Percentiles rank a stretch among this genome's conserved stretches.
Conservation (phyloP, 2,797 vertebrate genomes). For the Anisognathus igniventris region DNA sequence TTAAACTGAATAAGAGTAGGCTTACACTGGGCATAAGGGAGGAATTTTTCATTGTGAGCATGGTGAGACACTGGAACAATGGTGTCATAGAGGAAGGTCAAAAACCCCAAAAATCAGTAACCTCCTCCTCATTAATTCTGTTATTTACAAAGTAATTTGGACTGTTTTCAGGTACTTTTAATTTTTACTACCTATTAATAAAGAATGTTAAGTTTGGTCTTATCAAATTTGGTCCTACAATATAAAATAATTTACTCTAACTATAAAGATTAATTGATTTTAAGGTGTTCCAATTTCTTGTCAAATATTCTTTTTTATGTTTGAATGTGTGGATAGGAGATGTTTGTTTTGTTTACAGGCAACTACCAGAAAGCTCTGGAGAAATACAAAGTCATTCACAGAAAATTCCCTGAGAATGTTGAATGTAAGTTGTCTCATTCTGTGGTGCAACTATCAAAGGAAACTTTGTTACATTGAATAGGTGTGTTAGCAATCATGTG, state of each 20-base stretch:
- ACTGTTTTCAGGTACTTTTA: not conserved
- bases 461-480: not conserved
- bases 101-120: not conserved
- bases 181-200: not conserved
- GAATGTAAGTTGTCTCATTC: constrained; percentile 84
- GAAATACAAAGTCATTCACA: constrained; percentile 92
- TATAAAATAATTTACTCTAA: not conserved
- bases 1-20: not conserved
- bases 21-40: not conserved
- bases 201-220: not conserved
- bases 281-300: not conserved
- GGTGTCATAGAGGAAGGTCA: not conserved
- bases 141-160: not conserved
- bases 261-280: not conserved
- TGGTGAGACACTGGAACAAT: not conserved
- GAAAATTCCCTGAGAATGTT: constrained; percentile 92
- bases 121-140: not conserved
- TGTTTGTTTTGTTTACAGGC: constrained; percentile 76
- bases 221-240: not conserved
- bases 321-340: not conserved
- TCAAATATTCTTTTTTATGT: not conserved
- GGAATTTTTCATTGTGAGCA: not conserved
- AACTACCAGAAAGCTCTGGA: constrained; percentile 96
- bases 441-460: not conserved
- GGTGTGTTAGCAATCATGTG: not conserved